Percentiles rank a stretch among this genome's conserved stretches.
Conservation (phyloP, 2,113 vertebrate species). For the Sardina pilchardus region DNA sequence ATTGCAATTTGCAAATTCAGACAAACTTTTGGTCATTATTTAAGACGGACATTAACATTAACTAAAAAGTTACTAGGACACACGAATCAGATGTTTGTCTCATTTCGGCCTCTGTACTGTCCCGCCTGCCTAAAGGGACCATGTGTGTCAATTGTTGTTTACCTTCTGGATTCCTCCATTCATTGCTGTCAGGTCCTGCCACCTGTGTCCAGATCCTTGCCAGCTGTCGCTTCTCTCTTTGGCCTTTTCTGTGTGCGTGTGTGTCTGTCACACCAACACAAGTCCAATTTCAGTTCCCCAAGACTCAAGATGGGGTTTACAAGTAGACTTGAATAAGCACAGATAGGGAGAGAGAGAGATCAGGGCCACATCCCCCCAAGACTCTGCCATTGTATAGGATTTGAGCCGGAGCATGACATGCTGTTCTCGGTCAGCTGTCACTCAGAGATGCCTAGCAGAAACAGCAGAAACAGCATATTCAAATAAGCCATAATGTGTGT, state of each 20-base stretch:
- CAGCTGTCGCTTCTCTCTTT: conserved; percentile 53
- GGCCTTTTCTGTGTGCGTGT: conserved; percentile 21
- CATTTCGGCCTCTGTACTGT: background rate
- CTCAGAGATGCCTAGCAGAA: background rate
- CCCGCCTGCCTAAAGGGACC: background rate
- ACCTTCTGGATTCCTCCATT: conserved; percentile 23
- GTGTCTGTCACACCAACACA: background rate
- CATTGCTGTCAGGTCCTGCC: conserved; percentile 28
- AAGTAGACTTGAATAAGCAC: background rate
- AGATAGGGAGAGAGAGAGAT: background rate
- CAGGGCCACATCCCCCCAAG: background rate
- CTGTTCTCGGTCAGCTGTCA: background rate
- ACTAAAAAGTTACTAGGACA: background rate
- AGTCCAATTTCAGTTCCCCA: background rate
- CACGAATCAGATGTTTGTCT: background rate
- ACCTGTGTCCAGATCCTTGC: conserved; percentile 46
- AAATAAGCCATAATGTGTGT: background rate
- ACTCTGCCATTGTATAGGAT: background rate
- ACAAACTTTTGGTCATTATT: background rate
- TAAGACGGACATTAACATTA: too few relatives aligned
- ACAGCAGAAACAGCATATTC: background rate
- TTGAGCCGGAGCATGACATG: background rate
- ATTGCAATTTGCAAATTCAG: background rate
- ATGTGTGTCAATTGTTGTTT: conserved; percentile 30
- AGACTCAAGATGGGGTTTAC: background rate